A percentile compares a stretch with the other conserved stretches of the same genome.
phyloP scores from a whole-genome alignment of 2,113 vertebrate species.

The Crotalus helleri region DNA sequence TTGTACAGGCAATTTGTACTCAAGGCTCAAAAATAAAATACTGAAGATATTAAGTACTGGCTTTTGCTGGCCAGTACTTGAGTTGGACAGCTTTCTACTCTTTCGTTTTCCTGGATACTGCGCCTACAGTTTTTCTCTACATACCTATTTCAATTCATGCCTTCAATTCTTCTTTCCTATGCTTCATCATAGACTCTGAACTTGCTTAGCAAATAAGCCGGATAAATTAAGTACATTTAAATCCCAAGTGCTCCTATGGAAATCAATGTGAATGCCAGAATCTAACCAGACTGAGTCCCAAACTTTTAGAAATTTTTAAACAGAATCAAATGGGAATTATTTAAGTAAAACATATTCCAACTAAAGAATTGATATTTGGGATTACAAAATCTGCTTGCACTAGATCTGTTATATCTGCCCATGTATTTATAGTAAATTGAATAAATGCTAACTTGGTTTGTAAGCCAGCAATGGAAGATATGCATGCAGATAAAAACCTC shows the following conservation, averaged over 20 bases:
- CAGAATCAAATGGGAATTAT: background rate
- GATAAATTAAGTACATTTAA: background rate
- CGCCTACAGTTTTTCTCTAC: background rate
- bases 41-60: background rate
- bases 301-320: background rate
- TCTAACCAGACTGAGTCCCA: background rate
- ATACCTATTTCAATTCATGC: background rate
- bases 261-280: background rate
- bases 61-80: background rate
- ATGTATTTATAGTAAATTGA: background rate
- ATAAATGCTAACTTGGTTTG: background rate
- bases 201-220: background rate
- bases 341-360: background rate
- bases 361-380: background rate
- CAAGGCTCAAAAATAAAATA: background rate
- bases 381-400: background rate
- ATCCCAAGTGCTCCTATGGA: background rate
- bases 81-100: no score
- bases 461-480: background rate
- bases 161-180: background rate
- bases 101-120: background rate
- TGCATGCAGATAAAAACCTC: background rate
- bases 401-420: background rate
- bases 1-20: slow-evolving; percentile 7
- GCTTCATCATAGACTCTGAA: background rate